A percentile compares a stretch with the other conserved stretches of the same genome.
These are phyloP conservation scores for Nasonovia ribisnigri DNA, from an alignment of 2,888 invertebrate genomes.

Conservation along the genomic window DNA sequence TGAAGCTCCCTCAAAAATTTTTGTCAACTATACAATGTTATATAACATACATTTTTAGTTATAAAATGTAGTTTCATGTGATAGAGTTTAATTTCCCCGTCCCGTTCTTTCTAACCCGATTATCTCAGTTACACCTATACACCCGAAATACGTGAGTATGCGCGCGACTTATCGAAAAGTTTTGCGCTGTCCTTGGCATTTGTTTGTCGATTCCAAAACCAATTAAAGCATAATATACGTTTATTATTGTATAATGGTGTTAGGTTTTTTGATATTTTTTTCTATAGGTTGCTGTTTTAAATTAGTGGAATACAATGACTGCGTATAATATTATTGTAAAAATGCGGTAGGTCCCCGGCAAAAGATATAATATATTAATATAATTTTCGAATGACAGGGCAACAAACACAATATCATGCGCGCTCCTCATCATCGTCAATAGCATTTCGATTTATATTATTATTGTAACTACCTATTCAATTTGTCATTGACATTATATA, in stretches of 20 bases:
- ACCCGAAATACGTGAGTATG: not conserved
- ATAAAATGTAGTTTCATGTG: not conserved
- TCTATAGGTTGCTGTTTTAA: slow-evolving; percentile 8
- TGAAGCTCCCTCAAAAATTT: not conserved
- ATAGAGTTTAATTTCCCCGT: not conserved
- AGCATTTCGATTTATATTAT: not conserved
- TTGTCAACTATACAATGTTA: not conserved
- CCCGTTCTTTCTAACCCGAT: not conserved
- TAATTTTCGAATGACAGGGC: slow-evolving; percentile 23
- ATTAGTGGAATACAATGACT: slow-evolving; percentile 30
- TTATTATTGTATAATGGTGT: slow-evolving; percentile 3
- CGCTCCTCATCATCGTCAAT: not conserved
- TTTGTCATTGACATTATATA: slow-evolving; percentile 16
- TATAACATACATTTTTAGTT: not conserved
- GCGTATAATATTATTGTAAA: not conserved
- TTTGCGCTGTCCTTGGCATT: slow-evolving; percentile 33
- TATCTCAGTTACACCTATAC: not conserved
- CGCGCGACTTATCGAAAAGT: not conserved
- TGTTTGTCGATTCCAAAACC: slow-evolving; percentile 1
- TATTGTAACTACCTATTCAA: slow-evolving; percentile 18
- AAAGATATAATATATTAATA: not conserved
- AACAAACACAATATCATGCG: not conserved
- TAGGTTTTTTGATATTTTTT: not conserved
- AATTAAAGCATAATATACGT: slow-evolving; percentile 26
- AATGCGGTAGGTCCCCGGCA: slow-evolving; percentile 23